A percentile compares a stretch with the other conserved stretches of the same genome.
Evolutionary conservation across 2,888 invertebrate genomes (phyloP).

Genomic region (Syrphus vitripennis): DNA sequence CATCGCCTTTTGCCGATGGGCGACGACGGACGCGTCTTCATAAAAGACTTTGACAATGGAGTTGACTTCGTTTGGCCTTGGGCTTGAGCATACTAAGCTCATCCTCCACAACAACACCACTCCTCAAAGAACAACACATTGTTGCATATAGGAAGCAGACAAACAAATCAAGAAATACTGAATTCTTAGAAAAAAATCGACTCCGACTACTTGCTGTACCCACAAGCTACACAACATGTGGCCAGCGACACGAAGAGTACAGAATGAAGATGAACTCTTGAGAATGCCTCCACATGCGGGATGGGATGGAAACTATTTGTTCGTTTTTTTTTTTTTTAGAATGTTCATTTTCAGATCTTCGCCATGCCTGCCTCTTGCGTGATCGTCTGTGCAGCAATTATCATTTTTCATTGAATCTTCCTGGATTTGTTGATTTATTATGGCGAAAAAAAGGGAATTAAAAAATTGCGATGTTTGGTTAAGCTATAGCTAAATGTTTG

Average conservation of each 20-base stretch:
- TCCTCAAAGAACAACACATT: conserved; percentile 8
- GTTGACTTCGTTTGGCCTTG: conserved; percentile 70
- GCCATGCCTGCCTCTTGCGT: background rate
- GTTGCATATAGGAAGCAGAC: conserved; percentile 65
- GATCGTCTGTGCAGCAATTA: conserved; percentile 46
- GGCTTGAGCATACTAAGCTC: conserved; percentile 29
- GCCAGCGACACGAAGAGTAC: background rate
- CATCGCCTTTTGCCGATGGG: background rate
- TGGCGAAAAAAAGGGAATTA: background rate
- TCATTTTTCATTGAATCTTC: conserved; percentile 62
- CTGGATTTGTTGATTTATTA: conserved; percentile 26
- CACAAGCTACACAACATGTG: background rate
- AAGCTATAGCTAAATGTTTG: conserved; percentile 1
- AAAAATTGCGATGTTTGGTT: background rate
- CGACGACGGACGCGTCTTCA: background rate
- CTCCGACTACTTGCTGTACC: background rate
- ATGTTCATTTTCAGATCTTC: conserved; percentile 2
- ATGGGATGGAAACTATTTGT: background rate
- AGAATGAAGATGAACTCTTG: conserved; percentile 63
- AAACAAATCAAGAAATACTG: conserved; percentile 50
- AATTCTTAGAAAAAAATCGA: conserved; percentile 54
- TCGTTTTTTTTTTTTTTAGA: background rate
- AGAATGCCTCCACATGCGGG: conserved; percentile 44
- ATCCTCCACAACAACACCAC: conserved; percentile 33
- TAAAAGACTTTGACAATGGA: conserved; percentile 52